These are phyloP conservation scores for Lasioglossum villosulum DNA, from an alignment of 2,888 invertebrate species.

Conservation along the genomic window DNA sequence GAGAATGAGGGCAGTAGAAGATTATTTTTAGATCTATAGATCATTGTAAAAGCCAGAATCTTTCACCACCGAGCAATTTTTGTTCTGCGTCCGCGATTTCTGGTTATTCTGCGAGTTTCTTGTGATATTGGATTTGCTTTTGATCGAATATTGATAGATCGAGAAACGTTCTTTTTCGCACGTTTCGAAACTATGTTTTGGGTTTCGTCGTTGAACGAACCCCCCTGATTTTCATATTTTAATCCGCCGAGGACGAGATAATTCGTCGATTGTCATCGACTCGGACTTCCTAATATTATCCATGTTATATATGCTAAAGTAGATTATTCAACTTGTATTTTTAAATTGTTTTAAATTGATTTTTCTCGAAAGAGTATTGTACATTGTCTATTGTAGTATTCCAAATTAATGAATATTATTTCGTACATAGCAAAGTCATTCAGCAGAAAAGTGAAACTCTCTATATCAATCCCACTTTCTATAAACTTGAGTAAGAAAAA, in stretches of 20 bases:
- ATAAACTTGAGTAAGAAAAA: too few relatives aligned
- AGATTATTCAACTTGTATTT: too few relatives aligned
- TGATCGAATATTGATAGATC: slow-evolving; percentile 14
- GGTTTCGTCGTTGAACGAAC: not conserved
- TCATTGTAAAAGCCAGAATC: too few relatives aligned
- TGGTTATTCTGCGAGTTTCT: not conserved
- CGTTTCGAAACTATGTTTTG: not conserved
- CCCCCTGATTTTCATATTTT: not conserved
- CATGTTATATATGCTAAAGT: not conserved
- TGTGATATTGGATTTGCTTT: not conserved
- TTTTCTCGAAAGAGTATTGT: too few relatives aligned
- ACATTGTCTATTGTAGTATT: too few relatives aligned
- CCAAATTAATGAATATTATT: too few relatives aligned
- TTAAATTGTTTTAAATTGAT: too few relatives aligned
- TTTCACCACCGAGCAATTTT: not conserved
- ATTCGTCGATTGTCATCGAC: not conserved
- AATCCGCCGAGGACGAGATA: not conserved
- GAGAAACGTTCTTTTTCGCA: not conserved
- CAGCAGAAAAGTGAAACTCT: not conserved
- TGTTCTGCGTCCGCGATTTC: not conserved
- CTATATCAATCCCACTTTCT: not conserved
- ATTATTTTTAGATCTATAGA: not conserved
- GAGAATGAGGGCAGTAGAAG: not conserved
- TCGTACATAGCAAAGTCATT: not conserved
- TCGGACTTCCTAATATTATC: not conserved